These are phyloP conservation scores for Perodicticus potto DNA, from an alignment of 2,797 vertebrate species.

Conservation along the genomic window DNA sequence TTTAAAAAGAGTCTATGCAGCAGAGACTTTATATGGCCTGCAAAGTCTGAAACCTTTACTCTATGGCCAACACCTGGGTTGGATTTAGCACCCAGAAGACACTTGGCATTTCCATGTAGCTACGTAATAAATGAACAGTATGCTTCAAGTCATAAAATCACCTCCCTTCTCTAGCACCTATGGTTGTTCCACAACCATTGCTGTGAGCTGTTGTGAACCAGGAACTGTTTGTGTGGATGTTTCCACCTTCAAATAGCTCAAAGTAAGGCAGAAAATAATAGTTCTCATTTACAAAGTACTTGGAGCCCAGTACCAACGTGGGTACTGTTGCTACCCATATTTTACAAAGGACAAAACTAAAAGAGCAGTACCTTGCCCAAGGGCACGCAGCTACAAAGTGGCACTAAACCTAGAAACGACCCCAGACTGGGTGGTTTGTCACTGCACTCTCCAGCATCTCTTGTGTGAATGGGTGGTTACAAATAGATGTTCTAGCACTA, in stretches of 20 bases:
- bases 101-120: neutral
- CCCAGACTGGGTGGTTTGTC: neutral
- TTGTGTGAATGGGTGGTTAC: neutral
- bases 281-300: neutral
- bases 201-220: neutral
- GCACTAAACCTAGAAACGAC: neutral
- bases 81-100: slow-evolving; percentile 16
- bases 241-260: neutral
- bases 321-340: neutral
- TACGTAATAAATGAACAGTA: neutral
- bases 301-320: neutral
- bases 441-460: neutral
- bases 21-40: neutral
- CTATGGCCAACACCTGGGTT: neutral
- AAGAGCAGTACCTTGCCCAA: neutral
- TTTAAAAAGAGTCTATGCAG: neutral
- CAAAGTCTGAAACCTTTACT: slow-evolving; percentile 9
- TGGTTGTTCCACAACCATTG: neutral
- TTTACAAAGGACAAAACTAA: slow-evolving; percentile 45
- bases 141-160: slow-evolving; percentile 53
- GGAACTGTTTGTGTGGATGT: neutral
- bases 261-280: neutral
- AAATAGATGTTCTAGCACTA: neutral
- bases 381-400: neutral
- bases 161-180: neutral